These are phyloP conservation scores for Cairina moschata DNA, from an alignment of 2,113 vertebrate genomes.

Conservation along the genomic window DNA sequence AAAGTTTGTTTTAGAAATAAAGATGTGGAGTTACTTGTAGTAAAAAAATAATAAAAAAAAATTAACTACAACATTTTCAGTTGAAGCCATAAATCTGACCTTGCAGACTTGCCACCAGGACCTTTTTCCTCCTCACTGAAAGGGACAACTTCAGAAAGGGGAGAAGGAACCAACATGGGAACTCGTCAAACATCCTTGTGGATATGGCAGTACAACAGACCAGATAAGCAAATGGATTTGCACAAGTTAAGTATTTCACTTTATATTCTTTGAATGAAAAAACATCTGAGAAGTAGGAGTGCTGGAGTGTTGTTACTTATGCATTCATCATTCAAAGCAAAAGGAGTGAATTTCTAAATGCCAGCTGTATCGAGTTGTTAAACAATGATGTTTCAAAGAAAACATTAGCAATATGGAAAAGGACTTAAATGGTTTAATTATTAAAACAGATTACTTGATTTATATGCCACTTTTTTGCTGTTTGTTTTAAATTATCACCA, in stretches of 20 bases:
- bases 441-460: conserved; percentile 25
- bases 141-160: background rate
- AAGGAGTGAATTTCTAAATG: background rate
- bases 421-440: background rate
- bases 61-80: background rate
- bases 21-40: background rate
- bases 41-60: no score
- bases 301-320: background rate
- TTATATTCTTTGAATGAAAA: background rate
- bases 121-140: background rate
- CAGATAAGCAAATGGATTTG: background rate
- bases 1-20: background rate
- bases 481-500: background rate
- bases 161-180: background rate
- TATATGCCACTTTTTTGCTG: background rate
- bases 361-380: background rate
- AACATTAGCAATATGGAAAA: background rate
- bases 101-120: background rate
- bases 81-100: background rate
- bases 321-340: background rate
- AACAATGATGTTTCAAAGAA: background rate
- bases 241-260: background rate
- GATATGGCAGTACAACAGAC: background rate
- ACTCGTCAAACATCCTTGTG: background rate
- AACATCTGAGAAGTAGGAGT: background rate